Conservation (phyloP, 2,888 invertebrate genomes). For the Coelogynopora nodosa region DNA sequence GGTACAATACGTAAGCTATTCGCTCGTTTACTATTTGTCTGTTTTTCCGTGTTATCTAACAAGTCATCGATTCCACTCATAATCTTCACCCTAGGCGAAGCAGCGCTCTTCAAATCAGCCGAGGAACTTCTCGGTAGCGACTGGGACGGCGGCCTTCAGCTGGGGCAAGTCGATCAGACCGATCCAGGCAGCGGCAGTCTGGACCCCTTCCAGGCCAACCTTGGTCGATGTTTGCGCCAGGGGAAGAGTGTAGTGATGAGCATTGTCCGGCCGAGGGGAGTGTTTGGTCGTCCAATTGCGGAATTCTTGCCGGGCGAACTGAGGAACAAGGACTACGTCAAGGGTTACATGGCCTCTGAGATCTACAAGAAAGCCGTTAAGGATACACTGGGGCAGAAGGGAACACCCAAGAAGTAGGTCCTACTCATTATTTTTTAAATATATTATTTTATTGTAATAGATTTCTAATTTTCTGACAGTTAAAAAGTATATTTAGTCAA, state of each 20-base stretch:
- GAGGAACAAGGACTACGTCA: conserved; percentile 45
- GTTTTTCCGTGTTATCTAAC: no score
- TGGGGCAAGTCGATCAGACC: neutral
- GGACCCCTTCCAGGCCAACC: neutral
- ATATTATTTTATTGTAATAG: no score
- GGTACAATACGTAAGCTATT: no score
- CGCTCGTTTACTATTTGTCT: no score
- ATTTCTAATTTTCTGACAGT: no score
- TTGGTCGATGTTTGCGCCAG: conserved; percentile 41
- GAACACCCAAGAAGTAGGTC: conserved; percentile 44
- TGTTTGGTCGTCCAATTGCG: conserved; percentile 44
- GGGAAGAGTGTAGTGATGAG: conserved; percentile 44
- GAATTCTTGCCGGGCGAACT: conserved; percentile 46
- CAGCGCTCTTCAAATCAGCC: conserved; percentile 38
- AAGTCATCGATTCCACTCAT: no score
- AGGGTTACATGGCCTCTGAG: conserved; percentile 46
- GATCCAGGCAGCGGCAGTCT: neutral
- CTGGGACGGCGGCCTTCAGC: neutral
- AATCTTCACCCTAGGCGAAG: neutral
- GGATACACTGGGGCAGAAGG: conserved; percentile 43
- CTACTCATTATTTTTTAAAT: no score
- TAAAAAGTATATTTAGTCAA: no score
- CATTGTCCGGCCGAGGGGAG: conserved; percentile 41
- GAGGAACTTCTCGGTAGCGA: conserved; percentile 42
- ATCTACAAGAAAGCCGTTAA: conserved; percentile 46